Evolutionary conservation across 2,888 invertebrate species (phyloP).

Genomic region (Stramonita haemastoma): DNA sequence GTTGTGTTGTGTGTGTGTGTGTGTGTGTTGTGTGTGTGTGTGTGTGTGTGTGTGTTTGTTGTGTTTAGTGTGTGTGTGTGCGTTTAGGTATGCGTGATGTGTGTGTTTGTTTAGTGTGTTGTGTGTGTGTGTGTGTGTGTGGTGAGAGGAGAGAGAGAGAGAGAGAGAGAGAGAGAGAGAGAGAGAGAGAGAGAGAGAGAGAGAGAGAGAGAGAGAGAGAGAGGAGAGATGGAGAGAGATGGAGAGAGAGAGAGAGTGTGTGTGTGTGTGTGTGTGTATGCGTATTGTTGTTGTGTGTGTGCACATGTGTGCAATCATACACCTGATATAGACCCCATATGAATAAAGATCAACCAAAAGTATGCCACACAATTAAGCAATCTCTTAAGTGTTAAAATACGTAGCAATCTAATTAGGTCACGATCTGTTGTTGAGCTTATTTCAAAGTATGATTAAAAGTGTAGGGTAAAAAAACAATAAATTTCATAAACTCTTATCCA

Average conservation of each 20-base stretch:
- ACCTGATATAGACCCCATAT: background rate
- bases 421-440: too few relatives aligned
- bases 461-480: too few relatives aligned
- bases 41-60: too few relatives aligned
- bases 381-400: background rate
- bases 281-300: background rate
- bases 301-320: background rate
- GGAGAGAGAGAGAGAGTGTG: background rate
- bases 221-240: background rate
- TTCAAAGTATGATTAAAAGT: too few relatives aligned
- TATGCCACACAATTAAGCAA: background rate
- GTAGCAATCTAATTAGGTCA: too few relatives aligned
- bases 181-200: background rate
- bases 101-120: too few relatives aligned
- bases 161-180: background rate
- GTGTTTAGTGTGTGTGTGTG: too few relatives aligned
- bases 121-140: too few relatives aligned
- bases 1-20: too few relatives aligned
- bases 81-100: too few relatives aligned
- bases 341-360: background rate
- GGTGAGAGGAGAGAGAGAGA: slow-evolving; percentile 5
- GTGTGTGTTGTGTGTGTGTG: too few relatives aligned
- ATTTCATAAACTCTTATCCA: too few relatives aligned
- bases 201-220: background rate
- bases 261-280: background rate